phyloP scores from a whole-genome alignment of 2,797 vertebrate species.

The Podarcis lilfordi region DNA sequence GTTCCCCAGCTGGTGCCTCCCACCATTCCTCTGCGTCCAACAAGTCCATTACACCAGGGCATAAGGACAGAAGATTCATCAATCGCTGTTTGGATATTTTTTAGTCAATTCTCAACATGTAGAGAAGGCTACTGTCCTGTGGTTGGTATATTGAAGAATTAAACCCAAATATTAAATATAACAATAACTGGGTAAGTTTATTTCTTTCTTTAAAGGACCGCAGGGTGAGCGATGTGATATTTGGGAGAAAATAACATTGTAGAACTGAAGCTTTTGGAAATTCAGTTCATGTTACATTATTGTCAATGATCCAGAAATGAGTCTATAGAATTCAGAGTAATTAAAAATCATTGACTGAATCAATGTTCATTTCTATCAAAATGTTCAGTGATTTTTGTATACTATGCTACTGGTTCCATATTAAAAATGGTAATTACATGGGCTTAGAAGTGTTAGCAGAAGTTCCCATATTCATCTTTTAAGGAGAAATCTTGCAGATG shows the following conservation, averaged over 20 bases:
- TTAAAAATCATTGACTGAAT: slow-evolving; percentile 72
- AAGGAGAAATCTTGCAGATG: neutral
- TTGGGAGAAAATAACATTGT: neutral
- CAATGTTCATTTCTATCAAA: slow-evolving; percentile 66
- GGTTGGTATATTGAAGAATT: neutral
- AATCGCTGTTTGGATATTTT: neutral
- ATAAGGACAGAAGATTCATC: neutral
- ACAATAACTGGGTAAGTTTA: neutral
- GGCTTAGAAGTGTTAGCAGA: slow-evolving; percentile 20
- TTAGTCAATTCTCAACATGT: neutral
- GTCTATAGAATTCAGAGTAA: slow-evolving; percentile 57
- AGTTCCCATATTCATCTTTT: neutral
- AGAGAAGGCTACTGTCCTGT: neutral
- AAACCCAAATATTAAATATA: neutral
- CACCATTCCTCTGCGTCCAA: too few relatives aligned
- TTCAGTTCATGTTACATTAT: slow-evolving; percentile 55
- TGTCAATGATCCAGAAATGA: slow-evolving; percentile 70
- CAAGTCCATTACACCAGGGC: too few relatives aligned
- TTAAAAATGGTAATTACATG: slow-evolving; percentile 26
- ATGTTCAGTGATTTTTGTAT: slow-evolving; percentile 64
- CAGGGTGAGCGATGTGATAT: neutral
- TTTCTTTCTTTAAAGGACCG: neutral
- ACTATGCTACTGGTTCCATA: slow-evolving; percentile 46
- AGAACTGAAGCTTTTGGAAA: slow-evolving; percentile 11
- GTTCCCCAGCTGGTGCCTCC: too few relatives aligned